phyloP scores from a whole-genome alignment of 1,140 invertebrate species.

The Gryllus bimaculatus region DNA sequence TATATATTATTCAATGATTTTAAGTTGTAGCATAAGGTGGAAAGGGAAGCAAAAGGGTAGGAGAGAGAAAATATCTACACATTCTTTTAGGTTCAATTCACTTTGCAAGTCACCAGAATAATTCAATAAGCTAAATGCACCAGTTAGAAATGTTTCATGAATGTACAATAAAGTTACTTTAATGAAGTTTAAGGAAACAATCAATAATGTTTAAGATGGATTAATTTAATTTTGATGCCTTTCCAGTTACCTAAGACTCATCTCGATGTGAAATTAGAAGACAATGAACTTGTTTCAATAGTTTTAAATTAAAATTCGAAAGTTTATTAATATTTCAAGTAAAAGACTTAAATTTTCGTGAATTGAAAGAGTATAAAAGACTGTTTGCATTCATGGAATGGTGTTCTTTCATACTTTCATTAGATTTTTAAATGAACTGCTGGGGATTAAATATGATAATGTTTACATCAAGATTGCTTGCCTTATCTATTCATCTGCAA shows the following conservation, averaged over 20 bases:
- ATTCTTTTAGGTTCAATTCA: too few relatives aligned
- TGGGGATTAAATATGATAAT: conserved; percentile 8
- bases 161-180: too few relatives aligned
- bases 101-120: too few relatives aligned
- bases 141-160: too few relatives aligned
- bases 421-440: conserved; percentile 6
- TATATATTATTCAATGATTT: too few relatives aligned
- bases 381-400: not conserved
- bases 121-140: too few relatives aligned
- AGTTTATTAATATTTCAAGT: not conserved
- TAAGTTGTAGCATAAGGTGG: too few relatives aligned
- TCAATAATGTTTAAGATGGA: not conserved
- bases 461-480: conserved; percentile 17
- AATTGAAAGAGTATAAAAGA: not conserved
- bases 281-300: not conserved
- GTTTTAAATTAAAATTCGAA: not conserved
- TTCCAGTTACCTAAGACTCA: not conserved
- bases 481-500: conserved; percentile 17
- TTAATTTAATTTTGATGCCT: not conserved
- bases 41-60: too few relatives aligned
- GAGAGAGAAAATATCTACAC: too few relatives aligned
- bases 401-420: not conserved
- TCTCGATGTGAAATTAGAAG: not conserved
- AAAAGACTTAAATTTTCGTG: not conserved
- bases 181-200: not conserved